phyloP scores from a whole-genome alignment of 2,113 vertebrate species.

The Eublepharis macularius region DNA sequence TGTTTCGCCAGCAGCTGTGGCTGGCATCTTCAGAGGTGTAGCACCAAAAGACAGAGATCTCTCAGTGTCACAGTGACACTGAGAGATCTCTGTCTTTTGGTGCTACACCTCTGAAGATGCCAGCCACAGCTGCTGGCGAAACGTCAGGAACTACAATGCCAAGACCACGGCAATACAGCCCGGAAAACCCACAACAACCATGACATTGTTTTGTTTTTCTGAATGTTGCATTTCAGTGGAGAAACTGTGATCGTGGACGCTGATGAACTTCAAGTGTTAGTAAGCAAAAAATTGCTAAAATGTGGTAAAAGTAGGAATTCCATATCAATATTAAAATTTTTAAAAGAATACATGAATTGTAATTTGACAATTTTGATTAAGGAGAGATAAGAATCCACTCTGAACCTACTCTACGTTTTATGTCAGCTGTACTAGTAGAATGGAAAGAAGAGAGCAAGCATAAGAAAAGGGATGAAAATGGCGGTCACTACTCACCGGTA shows the following conservation, averaged over 20 bases:
- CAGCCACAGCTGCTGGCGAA: no score
- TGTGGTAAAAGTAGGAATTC: neutral
- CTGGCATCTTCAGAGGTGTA: no score
- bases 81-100: no score
- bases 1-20: no score
- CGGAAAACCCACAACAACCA: no score
- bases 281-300: neutral
- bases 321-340: neutral
- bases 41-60: no score
- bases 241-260: neutral
- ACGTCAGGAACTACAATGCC: no score
- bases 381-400: neutral
- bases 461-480: neutral
- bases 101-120: no score
- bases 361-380: neutral
- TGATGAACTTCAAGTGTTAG: neutral
- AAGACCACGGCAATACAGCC: no score
- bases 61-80: no score
- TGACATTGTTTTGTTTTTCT: neutral
- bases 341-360: neutral
- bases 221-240: neutral
- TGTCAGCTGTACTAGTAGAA: neutral
- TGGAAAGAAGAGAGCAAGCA: neutral
- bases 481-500: constrained; percentile 77
- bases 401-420: neutral